A percentile compares a stretch with the other conserved stretches of the same genome.
Evolutionary conservation across 2,113 vertebrate species (phyloP).

Genomic region (Aramus guarauna): DNA sequence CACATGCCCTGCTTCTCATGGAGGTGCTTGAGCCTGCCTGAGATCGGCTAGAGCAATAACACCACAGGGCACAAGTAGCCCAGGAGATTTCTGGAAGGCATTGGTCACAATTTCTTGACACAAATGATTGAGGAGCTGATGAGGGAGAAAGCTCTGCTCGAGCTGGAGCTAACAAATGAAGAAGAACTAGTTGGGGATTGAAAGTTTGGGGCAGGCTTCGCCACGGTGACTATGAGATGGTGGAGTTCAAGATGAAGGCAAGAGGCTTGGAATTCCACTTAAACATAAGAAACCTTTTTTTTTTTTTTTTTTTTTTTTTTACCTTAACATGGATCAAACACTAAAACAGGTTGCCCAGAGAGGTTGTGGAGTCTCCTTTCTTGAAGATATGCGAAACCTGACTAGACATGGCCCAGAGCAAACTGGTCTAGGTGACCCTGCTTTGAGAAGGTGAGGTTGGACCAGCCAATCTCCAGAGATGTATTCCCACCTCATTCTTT

Average conservation of each 20-base stretch:
- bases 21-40: neutral
- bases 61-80: neutral
- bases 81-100: neutral
- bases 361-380: neutral
- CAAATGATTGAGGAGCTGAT: neutral
- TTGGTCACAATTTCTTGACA: neutral
- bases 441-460: neutral
- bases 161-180: neutral
- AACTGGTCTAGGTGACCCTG: neutral
- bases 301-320: neutral
- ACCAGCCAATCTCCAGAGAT: neutral
- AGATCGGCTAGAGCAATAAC: neutral
- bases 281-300: neutral
- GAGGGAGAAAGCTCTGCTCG: neutral
- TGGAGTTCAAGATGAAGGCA: neutral
- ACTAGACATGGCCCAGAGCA: neutral
- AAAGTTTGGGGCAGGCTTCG: neutral
- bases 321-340: neutral
- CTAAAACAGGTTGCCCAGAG: neutral
- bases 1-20: neutral
- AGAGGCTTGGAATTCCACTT: neutral
- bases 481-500: neutral
- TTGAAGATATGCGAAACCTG: neutral
- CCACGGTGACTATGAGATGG: neutral
- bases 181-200: neutral